Evolutionary conservation across 2,888 invertebrate genomes (phyloP).

Genomic region (Rhagophthalmus giganteus): DNA sequence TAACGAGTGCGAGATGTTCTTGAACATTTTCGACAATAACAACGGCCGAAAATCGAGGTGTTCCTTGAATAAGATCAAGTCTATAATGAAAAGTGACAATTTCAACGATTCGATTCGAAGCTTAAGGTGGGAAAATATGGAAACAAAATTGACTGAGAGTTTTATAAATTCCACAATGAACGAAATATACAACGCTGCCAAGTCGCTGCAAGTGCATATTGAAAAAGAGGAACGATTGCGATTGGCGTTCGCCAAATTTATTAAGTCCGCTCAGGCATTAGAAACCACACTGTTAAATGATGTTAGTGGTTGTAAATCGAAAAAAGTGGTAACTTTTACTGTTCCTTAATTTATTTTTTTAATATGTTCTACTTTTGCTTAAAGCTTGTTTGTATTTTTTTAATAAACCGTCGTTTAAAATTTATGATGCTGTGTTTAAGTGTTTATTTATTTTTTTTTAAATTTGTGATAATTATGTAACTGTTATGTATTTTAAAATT

Average conservation of each 20-base stretch:
- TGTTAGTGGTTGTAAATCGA: conserved; percentile 37
- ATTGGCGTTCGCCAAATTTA: conserved; percentile 50
- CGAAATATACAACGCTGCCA: conserved; percentile 48
- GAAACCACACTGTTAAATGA: conserved; percentile 48
- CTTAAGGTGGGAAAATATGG: conserved; percentile 44
- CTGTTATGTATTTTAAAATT: no score
- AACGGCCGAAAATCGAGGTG: conserved; percentile 39
- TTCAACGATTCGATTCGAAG: conserved; percentile 41
- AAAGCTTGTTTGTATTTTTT: not conserved
- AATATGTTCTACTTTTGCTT: no score
- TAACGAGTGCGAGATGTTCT: conserved; percentile 37
- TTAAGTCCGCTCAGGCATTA: conserved; percentile 50
- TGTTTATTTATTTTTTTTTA: not conserved
- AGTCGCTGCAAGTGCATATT: conserved; percentile 45
- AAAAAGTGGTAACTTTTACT: conserved; percentile 51
- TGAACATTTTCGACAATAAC: conserved; percentile 42
- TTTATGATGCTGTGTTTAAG: not conserved
- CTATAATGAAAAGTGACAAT: conserved; percentile 38
- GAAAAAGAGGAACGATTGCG: conserved; percentile 49
- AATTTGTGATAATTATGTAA: not conserved
- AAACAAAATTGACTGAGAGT: conserved; percentile 42
- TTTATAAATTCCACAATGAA: conserved; percentile 47
- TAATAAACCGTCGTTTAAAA: no score
- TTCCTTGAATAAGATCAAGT: conserved; percentile 32
- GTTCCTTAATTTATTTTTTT: no score